A percentile compares a stretch with the other conserved stretches of the same genome.
Evolutionary conservation across 1,140 invertebrate genomes (phyloP).

Genomic region (Conopomorpha cramerella): DNA sequence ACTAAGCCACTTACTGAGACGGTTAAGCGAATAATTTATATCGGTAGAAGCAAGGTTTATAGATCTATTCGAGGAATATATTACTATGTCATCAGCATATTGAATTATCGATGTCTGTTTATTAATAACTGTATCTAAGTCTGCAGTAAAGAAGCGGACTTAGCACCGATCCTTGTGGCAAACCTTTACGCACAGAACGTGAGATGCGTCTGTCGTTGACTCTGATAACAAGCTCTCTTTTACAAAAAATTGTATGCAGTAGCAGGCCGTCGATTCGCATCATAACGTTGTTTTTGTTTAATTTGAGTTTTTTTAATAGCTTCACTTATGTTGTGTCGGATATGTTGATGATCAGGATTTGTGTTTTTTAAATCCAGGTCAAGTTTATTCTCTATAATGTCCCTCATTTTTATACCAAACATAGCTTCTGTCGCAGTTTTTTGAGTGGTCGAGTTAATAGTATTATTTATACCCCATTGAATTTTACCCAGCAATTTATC

Average conservation of each 20-base stretch:
- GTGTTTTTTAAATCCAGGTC: not conserved
- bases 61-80: too few relatives aligned
- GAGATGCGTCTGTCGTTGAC: too few relatives aligned
- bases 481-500: not conserved
- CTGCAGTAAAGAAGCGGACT: too few relatives aligned
- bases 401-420: not conserved
- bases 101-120: too few relatives aligned
- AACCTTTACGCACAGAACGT: too few relatives aligned
- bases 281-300: not conserved
- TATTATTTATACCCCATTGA: not conserved
- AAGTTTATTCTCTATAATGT: not conserved
- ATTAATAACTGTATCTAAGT: too few relatives aligned
- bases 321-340: not conserved
- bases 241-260: not conserved
- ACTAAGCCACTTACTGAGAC: too few relatives aligned
- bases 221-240: too few relatives aligned
- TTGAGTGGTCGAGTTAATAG: not conserved
- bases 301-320: not conserved
- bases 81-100: too few relatives aligned
- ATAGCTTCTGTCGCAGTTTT: conserved; percentile 1
- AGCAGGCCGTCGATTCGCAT: not conserved
- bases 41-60: too few relatives aligned
- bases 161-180: too few relatives aligned
- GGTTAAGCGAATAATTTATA: too few relatives aligned
- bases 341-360: not conserved